phyloP scores from a whole-genome alignment of 2,113 vertebrate species.

The Dicerorhinus sumatrensis region DNA sequence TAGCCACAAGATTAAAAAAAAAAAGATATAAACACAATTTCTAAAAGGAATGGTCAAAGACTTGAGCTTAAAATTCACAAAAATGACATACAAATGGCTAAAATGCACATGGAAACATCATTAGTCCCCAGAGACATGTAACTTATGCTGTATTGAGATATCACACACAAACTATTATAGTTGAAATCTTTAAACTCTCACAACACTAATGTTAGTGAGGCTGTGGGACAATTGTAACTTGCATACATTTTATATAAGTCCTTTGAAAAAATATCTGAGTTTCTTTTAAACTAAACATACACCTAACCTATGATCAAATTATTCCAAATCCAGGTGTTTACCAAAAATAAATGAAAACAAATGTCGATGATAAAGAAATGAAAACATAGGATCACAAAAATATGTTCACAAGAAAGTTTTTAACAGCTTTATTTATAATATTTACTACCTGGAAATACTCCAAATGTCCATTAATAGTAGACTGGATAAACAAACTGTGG shows the following conservation, averaged over 20 bases:
- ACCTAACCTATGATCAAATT: not conserved
- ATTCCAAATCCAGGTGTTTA: not conserved
- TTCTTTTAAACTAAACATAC: not conserved
- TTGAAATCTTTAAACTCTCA: not conserved
- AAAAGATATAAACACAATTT: not conserved
- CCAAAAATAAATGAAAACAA: not conserved
- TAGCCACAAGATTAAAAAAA: not conserved
- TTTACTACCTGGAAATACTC: not conserved
- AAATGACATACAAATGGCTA: not conserved
- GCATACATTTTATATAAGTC: not conserved
- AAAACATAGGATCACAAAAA: not conserved
- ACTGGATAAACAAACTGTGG: not conserved
- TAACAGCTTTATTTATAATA: not conserved
- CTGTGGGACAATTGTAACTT: not conserved
- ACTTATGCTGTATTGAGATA: not conserved
- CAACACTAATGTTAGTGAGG: not conserved
- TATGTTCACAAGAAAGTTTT: not conserved
- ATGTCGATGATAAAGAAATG: not conserved
- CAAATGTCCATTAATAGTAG: not conserved
- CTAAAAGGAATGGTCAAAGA: not conserved
- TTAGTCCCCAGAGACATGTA: not conserved
- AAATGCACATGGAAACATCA: not conserved
- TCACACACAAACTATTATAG: not conserved
- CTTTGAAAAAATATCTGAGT: not conserved
- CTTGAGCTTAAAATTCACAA: not conserved